Conservation (phyloP, 2,113 vertebrate genomes). For the Microtus richardsoni region DNA sequence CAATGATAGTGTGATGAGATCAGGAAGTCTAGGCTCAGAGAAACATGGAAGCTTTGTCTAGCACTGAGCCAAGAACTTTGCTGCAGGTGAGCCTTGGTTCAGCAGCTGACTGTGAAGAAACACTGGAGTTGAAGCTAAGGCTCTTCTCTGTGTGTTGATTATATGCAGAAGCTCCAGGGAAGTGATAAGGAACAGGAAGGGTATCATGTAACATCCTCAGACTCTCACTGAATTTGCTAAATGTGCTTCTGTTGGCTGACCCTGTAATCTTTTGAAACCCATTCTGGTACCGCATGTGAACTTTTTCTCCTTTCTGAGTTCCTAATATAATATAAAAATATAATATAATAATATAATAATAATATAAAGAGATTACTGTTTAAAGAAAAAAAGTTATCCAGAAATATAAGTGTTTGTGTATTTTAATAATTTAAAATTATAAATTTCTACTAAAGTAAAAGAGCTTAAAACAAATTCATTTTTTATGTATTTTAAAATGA, state of each 20-base stretch:
- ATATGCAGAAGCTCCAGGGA: neutral
- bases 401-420: neutral
- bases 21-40: neutral
- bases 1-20: neutral
- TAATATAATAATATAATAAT: no score
- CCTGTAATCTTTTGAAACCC: neutral
- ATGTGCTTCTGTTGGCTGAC: fast-evolving
- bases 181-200: neutral
- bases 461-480: neutral
- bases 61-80: no score
- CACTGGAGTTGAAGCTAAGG: fast-evolving
- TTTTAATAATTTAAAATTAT: constrained; percentile 25
- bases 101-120: neutral
- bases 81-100: fast-evolving
- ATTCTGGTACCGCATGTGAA: neutral
- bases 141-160: neutral
- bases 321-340: no score
- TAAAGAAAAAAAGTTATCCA: neutral
- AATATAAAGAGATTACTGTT: neutral
- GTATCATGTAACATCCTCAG: fast-evolving
- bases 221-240: neutral
- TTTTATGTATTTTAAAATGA: neutral
- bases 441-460: neutral
- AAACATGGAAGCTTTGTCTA: neutral
- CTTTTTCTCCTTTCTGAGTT: neutral